Conservation (phyloP, 1,140 invertebrate genomes). For the Tetramorium alpestre region DNA sequence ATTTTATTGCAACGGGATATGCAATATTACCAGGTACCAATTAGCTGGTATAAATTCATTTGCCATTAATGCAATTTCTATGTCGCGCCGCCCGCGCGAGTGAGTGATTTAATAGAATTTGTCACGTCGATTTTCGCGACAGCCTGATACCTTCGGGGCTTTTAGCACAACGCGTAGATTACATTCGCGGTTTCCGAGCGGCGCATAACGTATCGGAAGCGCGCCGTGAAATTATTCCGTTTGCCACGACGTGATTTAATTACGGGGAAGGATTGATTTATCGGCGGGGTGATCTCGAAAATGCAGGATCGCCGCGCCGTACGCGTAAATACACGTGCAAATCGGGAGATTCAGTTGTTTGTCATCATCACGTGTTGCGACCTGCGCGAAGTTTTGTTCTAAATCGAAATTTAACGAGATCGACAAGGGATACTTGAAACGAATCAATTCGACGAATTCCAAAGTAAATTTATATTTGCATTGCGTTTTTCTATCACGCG, state of each 20-base stretch:
- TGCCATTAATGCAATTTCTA: not conserved
- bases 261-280: constrained; percentile 39
- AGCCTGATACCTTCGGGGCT: not conserved
- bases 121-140: not conserved
- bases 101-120: not conserved
- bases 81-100: not conserved
- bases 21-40: constrained; percentile 91
- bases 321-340: not conserved
- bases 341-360: not conserved
- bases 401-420: not conserved
- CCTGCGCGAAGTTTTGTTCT: not conserved
- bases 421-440: not conserved
- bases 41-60: constrained; percentile 25
- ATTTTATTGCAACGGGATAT: constrained; percentile 92
- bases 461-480: not conserved
- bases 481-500: not conserved
- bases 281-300: not conserved
- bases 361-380: not conserved
- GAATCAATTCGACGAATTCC: not conserved
- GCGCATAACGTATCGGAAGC: not conserved
- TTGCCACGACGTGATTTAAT: constrained; percentile 25
- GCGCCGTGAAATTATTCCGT: constrained; percentile 2
- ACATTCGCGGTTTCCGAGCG: not conserved
- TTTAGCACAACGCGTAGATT: not conserved
- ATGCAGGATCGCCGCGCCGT: not conserved